phyloP scores from a whole-genome alignment of 2,113 vertebrate genomes.

The Megaceryle torquata region DNA sequence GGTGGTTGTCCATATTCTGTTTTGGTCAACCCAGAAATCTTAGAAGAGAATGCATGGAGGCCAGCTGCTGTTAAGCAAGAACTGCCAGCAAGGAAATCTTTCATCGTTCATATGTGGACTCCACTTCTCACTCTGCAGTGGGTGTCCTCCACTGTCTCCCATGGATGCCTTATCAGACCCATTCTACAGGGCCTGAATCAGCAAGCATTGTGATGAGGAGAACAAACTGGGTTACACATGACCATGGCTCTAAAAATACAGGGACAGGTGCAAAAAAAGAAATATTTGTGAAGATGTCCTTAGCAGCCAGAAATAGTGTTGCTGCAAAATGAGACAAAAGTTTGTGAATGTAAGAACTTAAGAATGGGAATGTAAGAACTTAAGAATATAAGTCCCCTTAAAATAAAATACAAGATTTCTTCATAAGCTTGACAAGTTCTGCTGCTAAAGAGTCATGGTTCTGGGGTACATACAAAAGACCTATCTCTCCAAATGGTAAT shows the following conservation, averaged over 20 bases:
- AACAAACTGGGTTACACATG: not conserved
- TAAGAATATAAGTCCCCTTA: not conserved
- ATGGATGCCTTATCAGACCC: not conserved
- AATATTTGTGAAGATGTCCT: not conserved
- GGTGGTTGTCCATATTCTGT: not conserved
- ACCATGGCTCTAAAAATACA: not conserved
- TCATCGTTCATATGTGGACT: accelerated
- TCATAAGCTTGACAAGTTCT: not conserved
- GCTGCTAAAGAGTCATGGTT: not conserved
- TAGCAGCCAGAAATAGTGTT: not conserved
- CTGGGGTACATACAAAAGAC: not conserved
- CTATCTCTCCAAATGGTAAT: not conserved
- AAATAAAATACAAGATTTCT: not conserved
- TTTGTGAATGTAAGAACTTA: not conserved
- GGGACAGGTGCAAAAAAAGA: not conserved
- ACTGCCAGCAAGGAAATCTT: not conserved
- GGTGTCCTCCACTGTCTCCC: not conserved
- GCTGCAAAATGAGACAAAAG: not conserved
- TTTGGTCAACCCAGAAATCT: not conserved
- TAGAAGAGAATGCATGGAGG: not conserved
- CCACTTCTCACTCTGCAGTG: not conserved
- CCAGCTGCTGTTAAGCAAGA: not conserved
- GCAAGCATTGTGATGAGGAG: not conserved
- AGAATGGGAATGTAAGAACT: not conserved
- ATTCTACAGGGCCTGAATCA: not conserved